Percentiles rank a stretch among this genome's conserved stretches.
phyloP scores from a whole-genome alignment of 2,797 vertebrate genomes.

The Halcyon smyrnensis region DNA sequence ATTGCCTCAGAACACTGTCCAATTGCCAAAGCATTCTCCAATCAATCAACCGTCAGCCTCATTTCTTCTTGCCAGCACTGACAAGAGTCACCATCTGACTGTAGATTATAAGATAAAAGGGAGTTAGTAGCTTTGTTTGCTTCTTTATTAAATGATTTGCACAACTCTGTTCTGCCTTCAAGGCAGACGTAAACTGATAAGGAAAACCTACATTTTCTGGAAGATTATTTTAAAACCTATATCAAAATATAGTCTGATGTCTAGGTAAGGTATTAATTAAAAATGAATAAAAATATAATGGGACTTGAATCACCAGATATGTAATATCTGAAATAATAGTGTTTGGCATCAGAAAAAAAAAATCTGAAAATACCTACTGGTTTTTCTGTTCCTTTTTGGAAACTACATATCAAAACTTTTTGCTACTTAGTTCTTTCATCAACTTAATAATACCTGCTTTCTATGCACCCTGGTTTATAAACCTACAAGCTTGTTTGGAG shows the following conservation, averaged over 20 bases:
- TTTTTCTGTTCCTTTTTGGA: background rate
- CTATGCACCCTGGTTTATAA: background rate
- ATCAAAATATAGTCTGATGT: background rate
- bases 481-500: background rate
- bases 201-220: background rate
- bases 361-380: background rate
- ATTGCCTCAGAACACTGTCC: slow-evolving; percentile 43
- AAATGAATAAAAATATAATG: background rate
- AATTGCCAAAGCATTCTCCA: slow-evolving; percentile 26
- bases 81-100: slow-evolving; percentile 23
- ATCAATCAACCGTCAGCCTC: slow-evolving; percentile 37
- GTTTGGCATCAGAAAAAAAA: background rate
- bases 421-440: background rate
- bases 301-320: background rate
- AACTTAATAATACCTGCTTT: background rate
- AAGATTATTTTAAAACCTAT: slow-evolving; percentile 12
- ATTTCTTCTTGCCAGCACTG: slow-evolving; percentile 28
- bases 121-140: slow-evolving; percentile 17
- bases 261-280: background rate
- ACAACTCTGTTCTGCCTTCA: background rate
- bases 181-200: background rate
- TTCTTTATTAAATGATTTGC: slow-evolving; percentile 14
- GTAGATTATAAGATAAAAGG: slow-evolving; percentile 41
- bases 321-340: background rate
- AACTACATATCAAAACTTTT: background rate